Evolutionary conservation across 2,888 invertebrate genomes (phyloP).

Genomic region (Omphaloscelis lunosa): DNA sequence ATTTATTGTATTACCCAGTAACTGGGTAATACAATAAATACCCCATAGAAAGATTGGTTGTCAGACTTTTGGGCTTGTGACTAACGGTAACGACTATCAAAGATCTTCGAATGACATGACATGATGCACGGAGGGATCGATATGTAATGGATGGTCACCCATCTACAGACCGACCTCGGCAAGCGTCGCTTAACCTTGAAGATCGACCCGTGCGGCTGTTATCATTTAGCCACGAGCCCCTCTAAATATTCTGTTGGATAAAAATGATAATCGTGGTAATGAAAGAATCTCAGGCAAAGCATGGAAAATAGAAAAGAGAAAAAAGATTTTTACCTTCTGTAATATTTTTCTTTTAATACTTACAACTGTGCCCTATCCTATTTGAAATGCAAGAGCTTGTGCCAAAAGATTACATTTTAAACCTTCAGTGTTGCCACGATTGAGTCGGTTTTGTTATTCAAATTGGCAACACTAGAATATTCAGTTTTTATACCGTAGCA

Average conservation of each 20-base stretch:
- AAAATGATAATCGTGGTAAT: background rate
- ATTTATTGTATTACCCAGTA: too few species aligned
- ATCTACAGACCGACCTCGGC: too few species aligned
- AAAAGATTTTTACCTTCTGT: background rate
- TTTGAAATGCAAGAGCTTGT: slow-evolving; percentile 39
- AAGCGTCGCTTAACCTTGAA: background rate
- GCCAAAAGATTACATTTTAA: slow-evolving; percentile 52
- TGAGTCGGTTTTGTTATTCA: slow-evolving; percentile 55
- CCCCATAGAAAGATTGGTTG: too few species aligned
- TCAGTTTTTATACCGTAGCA: slow-evolving; percentile 17
- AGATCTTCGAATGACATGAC: too few species aligned
- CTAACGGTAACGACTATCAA: too few species aligned
- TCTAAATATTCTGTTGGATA: background rate
- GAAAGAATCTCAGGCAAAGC: background rate
- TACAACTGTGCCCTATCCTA: background rate
- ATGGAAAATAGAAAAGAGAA: background rate
- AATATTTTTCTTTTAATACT: background rate
- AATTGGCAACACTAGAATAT: slow-evolving; percentile 52
- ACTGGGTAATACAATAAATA: too few species aligned
- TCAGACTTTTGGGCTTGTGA: too few species aligned
- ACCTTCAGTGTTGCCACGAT: slow-evolving; percentile 32
- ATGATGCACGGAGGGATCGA: too few species aligned
- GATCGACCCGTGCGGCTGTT: background rate
- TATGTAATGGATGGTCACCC: too few species aligned
- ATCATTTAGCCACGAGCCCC: too few species aligned